These are phyloP conservation scores for Erythrocebus patas DNA, from an alignment of 2,113 vertebrate species.

Conservation along the genomic window DNA sequence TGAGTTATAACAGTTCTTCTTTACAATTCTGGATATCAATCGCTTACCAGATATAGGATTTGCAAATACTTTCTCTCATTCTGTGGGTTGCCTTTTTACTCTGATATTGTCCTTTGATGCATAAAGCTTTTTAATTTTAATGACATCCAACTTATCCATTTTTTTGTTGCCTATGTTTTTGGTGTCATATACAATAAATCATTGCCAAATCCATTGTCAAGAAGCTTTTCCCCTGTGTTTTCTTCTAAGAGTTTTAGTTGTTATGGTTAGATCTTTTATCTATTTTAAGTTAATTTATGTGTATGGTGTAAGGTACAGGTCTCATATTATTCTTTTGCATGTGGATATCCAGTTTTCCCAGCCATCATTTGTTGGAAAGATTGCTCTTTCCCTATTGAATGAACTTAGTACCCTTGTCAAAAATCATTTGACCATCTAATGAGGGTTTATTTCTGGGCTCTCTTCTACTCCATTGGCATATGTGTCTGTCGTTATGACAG, in stretches of 20 bases:
- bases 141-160: neutral
- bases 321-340: neutral
- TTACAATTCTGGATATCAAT: neutral
- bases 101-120: neutral
- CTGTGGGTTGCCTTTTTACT: neutral
- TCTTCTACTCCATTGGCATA: neutral
- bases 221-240: neutral
- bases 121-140: neutral
- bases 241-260: neutral
- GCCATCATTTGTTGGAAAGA: neutral
- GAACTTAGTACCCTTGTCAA: neutral
- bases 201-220: neutral
- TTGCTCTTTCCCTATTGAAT: neutral
- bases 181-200: neutral
- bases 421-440: neutral
- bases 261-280: neutral
- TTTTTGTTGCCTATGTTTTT: neutral
- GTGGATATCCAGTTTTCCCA: neutral
- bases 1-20: neutral
- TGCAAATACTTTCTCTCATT: neutral
- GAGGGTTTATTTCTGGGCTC: neutral
- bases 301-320: neutral
- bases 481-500: neutral
- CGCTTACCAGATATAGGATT: neutral
- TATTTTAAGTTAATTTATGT: neutral